Evolutionary conservation across 2,113 vertebrate species (phyloP), one percentile per base, ranked within the genome.

Genomic region (Sialia sialis): DNA sequence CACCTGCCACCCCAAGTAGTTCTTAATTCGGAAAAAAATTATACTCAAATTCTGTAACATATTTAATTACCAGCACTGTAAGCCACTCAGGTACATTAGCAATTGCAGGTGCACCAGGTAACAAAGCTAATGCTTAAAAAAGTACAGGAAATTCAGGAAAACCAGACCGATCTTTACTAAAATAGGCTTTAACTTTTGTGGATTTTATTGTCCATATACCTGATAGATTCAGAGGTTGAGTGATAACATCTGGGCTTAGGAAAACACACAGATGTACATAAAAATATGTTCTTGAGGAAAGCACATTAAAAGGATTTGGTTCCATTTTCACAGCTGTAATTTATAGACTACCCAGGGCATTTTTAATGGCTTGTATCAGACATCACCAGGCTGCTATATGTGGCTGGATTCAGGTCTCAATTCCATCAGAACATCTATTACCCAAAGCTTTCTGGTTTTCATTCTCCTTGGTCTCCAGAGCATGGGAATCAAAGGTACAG

Each of bases 141-240:
- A 81, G 30, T 20, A 85, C 58, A 89, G 91, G 90, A 94, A 95
- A 93, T 84, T 92, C 73, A 82, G 44, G 32, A 74, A 94, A 96
- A 93, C 19, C 78, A 93, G 87, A 78, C 58, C 73, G 93, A 81
- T 82, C 62, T 81, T 92, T 84, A 58, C 62, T 70, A 95, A 96
- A 95, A 89, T 95, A 89, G 67, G 64, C 51, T 94, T 84, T 95
- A 93, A 84, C 75, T 84, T 89, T 87, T 95, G 75, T 92, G 84
- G 87, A 66, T 97, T 97, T 97, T 97, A 93, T 96, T 95, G 72
- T 95, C 87, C 89, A 23, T 95, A 74, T 91, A 96, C 86, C 84
- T 97, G 95, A 78, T 89, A 95, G 84, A 94, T 92, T 94, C 60
- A 83, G 91, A 94, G 92, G 94, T 91, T 94, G 95, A 97, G 67